Evolutionary conservation across 2,888 invertebrate species (phyloP), one percentile per base, ranked within the genome.

Genomic region (Folsomia manolachei): DNA sequence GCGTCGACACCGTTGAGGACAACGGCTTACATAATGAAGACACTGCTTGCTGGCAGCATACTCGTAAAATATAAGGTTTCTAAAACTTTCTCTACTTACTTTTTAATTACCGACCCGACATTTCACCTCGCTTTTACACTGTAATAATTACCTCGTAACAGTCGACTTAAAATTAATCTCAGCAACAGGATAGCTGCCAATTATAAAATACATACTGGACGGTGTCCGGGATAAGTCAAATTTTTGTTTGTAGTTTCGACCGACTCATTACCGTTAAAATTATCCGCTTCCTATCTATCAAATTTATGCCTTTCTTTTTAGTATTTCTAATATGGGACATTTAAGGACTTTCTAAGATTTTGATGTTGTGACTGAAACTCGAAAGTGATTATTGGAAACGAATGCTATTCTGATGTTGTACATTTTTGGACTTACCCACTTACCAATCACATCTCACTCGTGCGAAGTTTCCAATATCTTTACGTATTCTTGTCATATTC

Each of bases 401-500:
- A 56, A 56, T 56, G 56, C 7, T 4, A 56, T 56, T 14, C 56
- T 56, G 18, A 19, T 18, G 11, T 56, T 18, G 19, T 56, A 56
- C 21, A 56, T 56, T 19, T 56, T 56, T n/a, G n/a, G 18, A 56
- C 18, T 56, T 51, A 51, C 18, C 9, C 9, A 19, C 18, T 56
- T 56, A n/a, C n/a, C n/a, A 19, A 56, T n/a, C 56, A 56, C 21
- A 56, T 7, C 19, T n/a, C n/a, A n/a, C n/a, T n/a, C n/a, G n/a
- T n/a, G n/a, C n/a, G n/a, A 19, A 19, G 56, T 56, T 66, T 66
- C 51, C 65, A 39, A 26, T 64, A 63, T 24, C 25, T 21, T 64
- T 64, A 64, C 64, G 4, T 39, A 39, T 56, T 64, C 52, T 66
- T 51, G 52, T 52, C 65, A 66, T 52, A 66, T 51, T 39, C 51